These are phyloP conservation scores for Sinocyclocheilus anshuiensis DNA, from an alignment of 2,113 vertebrate species.

Conservation along the genomic window DNA sequence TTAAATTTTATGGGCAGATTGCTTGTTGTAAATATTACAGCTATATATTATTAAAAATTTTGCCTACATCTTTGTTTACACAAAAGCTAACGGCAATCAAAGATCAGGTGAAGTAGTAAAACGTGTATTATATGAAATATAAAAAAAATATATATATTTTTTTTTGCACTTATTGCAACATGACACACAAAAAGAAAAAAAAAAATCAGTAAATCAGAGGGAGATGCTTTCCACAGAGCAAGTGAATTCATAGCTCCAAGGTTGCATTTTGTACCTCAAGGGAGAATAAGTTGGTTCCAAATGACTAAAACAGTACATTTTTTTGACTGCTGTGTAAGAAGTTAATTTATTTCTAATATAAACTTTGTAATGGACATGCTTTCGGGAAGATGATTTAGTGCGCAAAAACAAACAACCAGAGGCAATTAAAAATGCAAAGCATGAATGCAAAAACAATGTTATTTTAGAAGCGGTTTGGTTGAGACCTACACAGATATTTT, in stretches of 20 bases:
- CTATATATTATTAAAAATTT: conserved; percentile 16
- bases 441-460: conserved; percentile 29
- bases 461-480: conserved; percentile 25
- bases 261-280: conserved; percentile 37
- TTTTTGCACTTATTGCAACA: background rate
- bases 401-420: conserved; percentile 3
- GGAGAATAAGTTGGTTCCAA: conserved; percentile 5
- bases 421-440: background rate
- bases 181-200: background rate
- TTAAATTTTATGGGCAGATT: background rate
- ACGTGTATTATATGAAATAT: conserved; percentile 5
- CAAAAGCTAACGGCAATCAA: conserved; percentile 4
- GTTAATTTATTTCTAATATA: conserved; percentile 46
- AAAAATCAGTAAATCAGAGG: conserved; percentile 10
- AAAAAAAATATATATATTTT: too few relatives aligned
- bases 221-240: background rate
- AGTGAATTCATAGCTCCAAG: conserved; percentile 7
- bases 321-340: conserved; percentile 30
- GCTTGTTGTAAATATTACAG: conserved; percentile 33
- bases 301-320: conserved; percentile 41
- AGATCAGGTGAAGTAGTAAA: background rate
- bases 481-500: background rate
- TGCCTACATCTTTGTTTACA: conserved; percentile 26
- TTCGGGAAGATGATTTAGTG: background rate
- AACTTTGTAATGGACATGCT: background rate